A percentile compares a stretch with the other conserved stretches of the same genome.
Conservation (phyloP, 2,888 invertebrate species). For the Augiades crinisus region DNA sequence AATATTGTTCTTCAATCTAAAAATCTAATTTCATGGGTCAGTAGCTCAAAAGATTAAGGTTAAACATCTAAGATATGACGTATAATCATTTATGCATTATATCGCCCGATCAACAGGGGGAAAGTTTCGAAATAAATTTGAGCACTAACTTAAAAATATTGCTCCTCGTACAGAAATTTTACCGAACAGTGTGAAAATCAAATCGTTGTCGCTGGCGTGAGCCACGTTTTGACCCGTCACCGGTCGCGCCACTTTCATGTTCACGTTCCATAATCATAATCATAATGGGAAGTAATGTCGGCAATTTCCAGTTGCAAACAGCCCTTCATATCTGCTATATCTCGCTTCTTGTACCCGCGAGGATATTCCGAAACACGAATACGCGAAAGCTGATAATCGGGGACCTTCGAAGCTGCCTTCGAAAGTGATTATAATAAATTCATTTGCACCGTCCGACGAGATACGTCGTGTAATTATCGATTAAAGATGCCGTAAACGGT, state of each 20-base stretch:
- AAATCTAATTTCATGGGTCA: no score
- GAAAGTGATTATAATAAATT: constrained; percentile 13
- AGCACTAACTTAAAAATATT: neutral
- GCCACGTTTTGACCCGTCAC: constrained; percentile 51
- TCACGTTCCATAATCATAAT: constrained; percentile 58
- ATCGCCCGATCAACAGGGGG: no score
- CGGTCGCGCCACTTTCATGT: constrained; percentile 63
- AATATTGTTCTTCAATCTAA: no score
- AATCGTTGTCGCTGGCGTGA: constrained; percentile 41
- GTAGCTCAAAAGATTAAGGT: no score
- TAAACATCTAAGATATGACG: no score
- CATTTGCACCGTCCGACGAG: neutral
- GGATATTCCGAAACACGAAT: constrained; percentile 43
- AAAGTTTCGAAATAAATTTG: neutral
- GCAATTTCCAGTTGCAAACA: constrained; percentile 61
- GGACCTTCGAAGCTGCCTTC: constrained; percentile 4
- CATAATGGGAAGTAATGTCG: constrained; percentile 68
- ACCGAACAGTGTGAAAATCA: constrained; percentile 58
- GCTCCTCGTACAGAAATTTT: constrained; percentile 33
- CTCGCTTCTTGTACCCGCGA: constrained; percentile 45
- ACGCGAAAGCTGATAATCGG: constrained; percentile 46
- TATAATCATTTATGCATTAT: no score
- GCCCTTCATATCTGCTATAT: constrained; percentile 58
- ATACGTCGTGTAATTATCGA: constrained; percentile 2
- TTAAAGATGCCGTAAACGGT: neutral